Evolutionary conservation across 2,888 invertebrate species (phyloP), one percentile per base, ranked within the genome.

Genomic region (Drosophila mimica): DNA sequence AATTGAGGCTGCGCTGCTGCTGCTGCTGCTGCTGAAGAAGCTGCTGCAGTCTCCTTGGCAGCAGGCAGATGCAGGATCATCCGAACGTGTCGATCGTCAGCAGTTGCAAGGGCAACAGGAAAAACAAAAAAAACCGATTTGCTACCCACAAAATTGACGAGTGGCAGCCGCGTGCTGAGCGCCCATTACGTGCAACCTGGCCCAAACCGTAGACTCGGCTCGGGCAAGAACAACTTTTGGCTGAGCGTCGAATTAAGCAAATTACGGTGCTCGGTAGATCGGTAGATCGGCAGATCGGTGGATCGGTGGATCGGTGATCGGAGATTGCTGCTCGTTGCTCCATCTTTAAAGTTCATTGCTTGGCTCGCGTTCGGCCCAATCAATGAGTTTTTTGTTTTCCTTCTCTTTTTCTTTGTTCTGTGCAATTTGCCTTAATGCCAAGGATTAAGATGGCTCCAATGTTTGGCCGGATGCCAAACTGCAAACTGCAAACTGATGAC

Each of bases 191-290:
- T 79, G 76, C 74, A 74, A 64, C 71, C 76, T 62, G 48, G 33
- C 71, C 62, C 61, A 52, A 72, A 72, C 48, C 53, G 61, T 60
- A 63, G 56, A 46, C 74, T 33, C 56, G 54, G 61, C 51, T 63
- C 25, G 25, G 15, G 25, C 46, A 46, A 25, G 46, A 70, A 62
- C 59, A 53, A 69, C 66, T 79, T 79, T 64, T 72, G 70, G 76
- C 81, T 80, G 83, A 90, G 87, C 91, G 91, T 88, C 88, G 90
- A 91, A 91, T 91, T 91, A 91, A 89, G 81, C 91, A 91, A 91
- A 91, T 91, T 91, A 91, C 72, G 89, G 91, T 87, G 88, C 83
- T 36, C 62, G 36, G 7, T 15, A 0, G 38, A 17, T 34, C 34
- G 38, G 38, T 59, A 54, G 60, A 53, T 63, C 68, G 25, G 48